Conservation (phyloP, 2,888 invertebrate genomes). For the Protophormia terraenovae region DNA sequence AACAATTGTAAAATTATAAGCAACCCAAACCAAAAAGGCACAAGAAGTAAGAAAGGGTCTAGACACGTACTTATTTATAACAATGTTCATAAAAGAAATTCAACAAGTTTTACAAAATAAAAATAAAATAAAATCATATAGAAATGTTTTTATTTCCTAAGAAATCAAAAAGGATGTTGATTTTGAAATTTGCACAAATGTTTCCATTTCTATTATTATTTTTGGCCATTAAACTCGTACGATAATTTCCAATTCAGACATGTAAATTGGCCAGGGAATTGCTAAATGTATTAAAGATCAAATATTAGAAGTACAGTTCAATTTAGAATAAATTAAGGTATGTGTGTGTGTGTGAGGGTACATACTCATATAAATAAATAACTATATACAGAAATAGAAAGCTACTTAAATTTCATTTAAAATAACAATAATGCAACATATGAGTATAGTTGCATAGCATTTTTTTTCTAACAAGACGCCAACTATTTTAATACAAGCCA, state of each 20-base stretch:
- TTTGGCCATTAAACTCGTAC: slow-evolving; percentile 22
- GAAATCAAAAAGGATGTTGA: slow-evolving; percentile 6
- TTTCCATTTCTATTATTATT: slow-evolving; percentile 24
- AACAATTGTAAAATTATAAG: slow-evolving; percentile 53
- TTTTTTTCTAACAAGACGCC: slow-evolving; percentile 34
- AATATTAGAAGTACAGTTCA: not conserved
- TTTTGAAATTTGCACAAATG: slow-evolving; percentile 8
- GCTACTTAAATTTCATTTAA: slow-evolving; percentile 53
- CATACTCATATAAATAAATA: too few relatives aligned
- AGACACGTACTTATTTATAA: slow-evolving; percentile 51
- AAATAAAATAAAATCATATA: slow-evolving; percentile 15
- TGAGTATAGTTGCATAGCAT: slow-evolving; percentile 42
- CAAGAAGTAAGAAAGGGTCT: slow-evolving; percentile 12
- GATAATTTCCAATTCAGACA: slow-evolving; percentile 59
- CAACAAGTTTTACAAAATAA: slow-evolving; percentile 60
- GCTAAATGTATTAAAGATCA: not conserved
- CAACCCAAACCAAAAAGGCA: not conserved
- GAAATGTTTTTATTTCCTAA: not conserved
- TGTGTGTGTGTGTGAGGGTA: not conserved
- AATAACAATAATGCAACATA: slow-evolving; percentile 55
- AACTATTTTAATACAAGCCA: slow-evolving; percentile 31
- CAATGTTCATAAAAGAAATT: slow-evolving; percentile 30
- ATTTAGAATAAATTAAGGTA: not conserved
- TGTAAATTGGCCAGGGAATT: slow-evolving; percentile 14
- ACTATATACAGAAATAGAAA: too few relatives aligned